Evolutionary conservation across 2,113 vertebrate species (phyloP).

Genomic region (Lampris incognitus): DNA sequence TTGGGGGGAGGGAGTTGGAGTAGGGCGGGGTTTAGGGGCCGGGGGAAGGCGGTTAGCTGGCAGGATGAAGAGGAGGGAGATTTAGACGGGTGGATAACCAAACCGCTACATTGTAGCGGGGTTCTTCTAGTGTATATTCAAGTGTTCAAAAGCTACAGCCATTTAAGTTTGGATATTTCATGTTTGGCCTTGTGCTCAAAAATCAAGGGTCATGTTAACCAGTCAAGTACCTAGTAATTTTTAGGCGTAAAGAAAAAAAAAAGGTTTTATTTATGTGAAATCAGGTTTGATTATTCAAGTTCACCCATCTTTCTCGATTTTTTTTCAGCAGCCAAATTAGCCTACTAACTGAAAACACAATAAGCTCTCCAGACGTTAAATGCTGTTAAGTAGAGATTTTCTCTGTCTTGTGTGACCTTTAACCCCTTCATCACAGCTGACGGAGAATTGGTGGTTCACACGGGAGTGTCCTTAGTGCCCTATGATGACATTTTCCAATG

Average conservation of each 20-base stretch:
- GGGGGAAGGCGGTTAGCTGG: too few species aligned
- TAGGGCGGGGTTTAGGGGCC: too few species aligned
- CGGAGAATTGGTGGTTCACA: conserved; percentile 64
- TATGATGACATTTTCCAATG: conserved; percentile 59
- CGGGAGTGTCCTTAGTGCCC: conserved; percentile 69
- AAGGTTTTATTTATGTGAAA: neutral
- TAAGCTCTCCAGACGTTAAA: conserved; percentile 34
- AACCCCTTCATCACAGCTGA: conserved; percentile 66
- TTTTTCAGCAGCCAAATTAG: conserved; percentile 8
- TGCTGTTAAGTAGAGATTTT: conserved; percentile 37
- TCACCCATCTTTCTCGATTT: conserved; percentile 20
- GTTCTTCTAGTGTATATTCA: too few species aligned
- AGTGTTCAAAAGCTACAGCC: too few species aligned
- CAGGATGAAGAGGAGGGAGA: too few species aligned
- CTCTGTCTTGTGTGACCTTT: conserved; percentile 53
- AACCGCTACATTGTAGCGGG: too few species aligned
- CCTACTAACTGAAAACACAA: conserved; percentile 15
- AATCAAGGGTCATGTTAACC: too few species aligned
- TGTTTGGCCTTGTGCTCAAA: too few species aligned
- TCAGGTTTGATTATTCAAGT: neutral
- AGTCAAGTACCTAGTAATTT: too few species aligned
- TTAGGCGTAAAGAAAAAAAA: neutral
- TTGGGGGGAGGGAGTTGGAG: too few species aligned
- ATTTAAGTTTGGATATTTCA: too few species aligned
- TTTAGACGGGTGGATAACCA: too few species aligned